Evolutionary conservation across 2,888 invertebrate species (phyloP), one percentile per base, ranked within the genome.

Genomic region (Hirtodrosophila duncani): DNA sequence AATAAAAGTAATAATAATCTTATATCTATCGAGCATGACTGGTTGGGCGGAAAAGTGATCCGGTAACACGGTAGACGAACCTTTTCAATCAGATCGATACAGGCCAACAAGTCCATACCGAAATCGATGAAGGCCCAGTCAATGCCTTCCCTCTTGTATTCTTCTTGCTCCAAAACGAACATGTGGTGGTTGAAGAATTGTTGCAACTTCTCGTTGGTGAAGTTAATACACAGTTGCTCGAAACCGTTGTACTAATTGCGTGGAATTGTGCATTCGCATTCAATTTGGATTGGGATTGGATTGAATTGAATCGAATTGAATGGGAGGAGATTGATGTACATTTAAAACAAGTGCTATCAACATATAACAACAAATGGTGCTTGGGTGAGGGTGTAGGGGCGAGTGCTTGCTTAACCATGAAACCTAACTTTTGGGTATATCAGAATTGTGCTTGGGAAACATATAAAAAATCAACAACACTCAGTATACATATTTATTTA

Each of bases 121-220:
- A 99, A 99, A 90, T 99, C 98, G 91, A 99, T 98, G 90, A 98
- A 99, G 87, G 92, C 92, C 98, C 98, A 99, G 84, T 94, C 91
- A 89, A 99, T 98, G 84, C 98, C 98, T 89, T 98, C 98, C 86
- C 90, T 92, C 87, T 95, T 96, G 91, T 99, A 99, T 88, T 98
- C 98, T 89, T 99, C 98, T 92, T 99, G 98, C 89, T 98, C 98
- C 88, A 98, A 91, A 82, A 99, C 97, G 89, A 99, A 99, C 98
- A 99, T 98, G 93, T 98, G 95, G 88, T 98, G 98, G 90, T 99
- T 98, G 93, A 99, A 99, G 91, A 98, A 99, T 90, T 99, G 98
- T 90, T 99, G 98, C 81, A 99, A 92, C 90, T 97, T 97, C 89
- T 98, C 98, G 89, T 98, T 99, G 88, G 98, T 98, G 91, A 98